Evolutionary conservation across 2,113 vertebrate species (phyloP), one percentile per base, ranked within the genome.

Genomic region (Gopherus evgoodei): DNA sequence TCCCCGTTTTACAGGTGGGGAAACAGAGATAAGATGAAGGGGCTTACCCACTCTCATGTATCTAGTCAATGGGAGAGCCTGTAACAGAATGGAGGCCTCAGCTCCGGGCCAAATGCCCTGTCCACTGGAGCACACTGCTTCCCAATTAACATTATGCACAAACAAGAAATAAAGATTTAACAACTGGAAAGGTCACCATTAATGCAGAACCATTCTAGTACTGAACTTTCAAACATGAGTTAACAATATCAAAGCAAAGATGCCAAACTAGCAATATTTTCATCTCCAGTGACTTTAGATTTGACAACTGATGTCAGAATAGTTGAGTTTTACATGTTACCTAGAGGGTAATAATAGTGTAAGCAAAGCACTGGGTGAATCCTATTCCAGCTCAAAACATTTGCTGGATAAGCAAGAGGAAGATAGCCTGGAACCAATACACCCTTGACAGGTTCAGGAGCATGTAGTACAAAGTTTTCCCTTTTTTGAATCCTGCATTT

Each of bases 241-340:
- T 86, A 90, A 47, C 78, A 75, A 44, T 79, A 84, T 90, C 92
- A 90, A 90, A 84, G 92, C 47, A 54, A 72, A 57, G 59, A 87
- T 49, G 59, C 81, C 88, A 93, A 93, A 93, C 89, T 89, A 89
- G 81, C 85, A 53, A 52, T 17, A 76, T 25, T 84, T 57, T 83
- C 54, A 47, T 89, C 88, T 76, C 76, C 65, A 83, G n/a, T 96
- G 95, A 91, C 82, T 90, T n/a, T 38, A 50, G 31, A 87, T 94
- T 91, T 93, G 83, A 92, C 94, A 86, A 31, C n/a, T 88, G 75
- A 75, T 82, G 91, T 87, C 22, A 22, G 76, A 59, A 56, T 17
- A 47, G 56, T 94, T 89, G 49, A 35, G 44, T 44, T 44, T 59
- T 62, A 83, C 21, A 22, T 54, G 53, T 22, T 54, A 54, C 53